Evolutionary conservation across 2,888 invertebrate species (phyloP).

Genomic region (Eupsilia transversa): DNA sequence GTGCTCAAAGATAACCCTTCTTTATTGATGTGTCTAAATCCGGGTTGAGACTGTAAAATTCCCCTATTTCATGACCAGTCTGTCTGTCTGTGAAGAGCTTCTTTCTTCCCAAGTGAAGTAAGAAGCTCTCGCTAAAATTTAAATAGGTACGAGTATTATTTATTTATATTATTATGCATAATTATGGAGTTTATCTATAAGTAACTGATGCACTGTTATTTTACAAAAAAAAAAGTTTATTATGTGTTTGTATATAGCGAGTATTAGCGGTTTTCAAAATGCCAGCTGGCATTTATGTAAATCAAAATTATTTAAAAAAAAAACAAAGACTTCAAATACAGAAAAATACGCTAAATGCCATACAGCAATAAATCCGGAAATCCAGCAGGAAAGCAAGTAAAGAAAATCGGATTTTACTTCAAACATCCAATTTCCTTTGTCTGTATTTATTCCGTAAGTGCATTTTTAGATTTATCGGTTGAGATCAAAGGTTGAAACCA

Average conservation of each 20-base stretch:
- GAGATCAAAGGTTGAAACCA: conserved; percentile 38
- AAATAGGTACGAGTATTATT: no score
- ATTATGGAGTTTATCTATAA: no score
- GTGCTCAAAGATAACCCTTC: neutral
- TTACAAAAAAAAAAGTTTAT: no score
- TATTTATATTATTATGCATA: no score
- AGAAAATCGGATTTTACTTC: neutral
- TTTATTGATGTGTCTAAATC: neutral
- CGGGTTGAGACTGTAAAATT: neutral
- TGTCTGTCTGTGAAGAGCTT: no score
- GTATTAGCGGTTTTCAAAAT: neutral
- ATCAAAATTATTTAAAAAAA: no score
- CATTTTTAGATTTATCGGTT: conserved; percentile 20
- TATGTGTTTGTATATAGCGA: no score
- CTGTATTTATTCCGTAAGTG: conserved; percentile 21
- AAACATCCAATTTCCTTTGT: neutral
- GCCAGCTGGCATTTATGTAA: neutral
- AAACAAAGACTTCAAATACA: neutral
- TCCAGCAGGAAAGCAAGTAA: no score
- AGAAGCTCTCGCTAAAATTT: neutral
- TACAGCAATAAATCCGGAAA: neutral
- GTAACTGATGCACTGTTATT: no score
- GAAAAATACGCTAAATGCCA: neutral
- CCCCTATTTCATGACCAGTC: no score
- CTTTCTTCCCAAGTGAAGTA: no score